phyloP scores from a whole-genome alignment of 2,888 invertebrate species.

The Acrocyrtus sp. region DNA sequence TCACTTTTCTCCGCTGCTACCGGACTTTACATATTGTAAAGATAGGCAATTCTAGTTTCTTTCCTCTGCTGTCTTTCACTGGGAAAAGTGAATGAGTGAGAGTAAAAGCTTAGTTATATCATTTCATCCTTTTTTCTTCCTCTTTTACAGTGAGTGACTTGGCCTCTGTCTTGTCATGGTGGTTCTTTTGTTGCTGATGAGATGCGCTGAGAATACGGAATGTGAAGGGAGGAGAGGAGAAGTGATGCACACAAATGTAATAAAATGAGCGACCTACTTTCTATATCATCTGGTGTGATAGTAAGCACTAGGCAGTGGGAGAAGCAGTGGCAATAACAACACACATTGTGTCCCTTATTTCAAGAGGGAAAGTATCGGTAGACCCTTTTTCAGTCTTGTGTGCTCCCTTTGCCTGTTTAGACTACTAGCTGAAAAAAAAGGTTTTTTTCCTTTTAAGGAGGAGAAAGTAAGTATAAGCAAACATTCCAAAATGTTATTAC shows the following conservation, averaged over 20 bases:
- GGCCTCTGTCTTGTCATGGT: slow-evolving; percentile 17
- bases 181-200: slow-evolving; percentile 30
- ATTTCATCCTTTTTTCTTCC: not conserved
- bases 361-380: too few species aligned
- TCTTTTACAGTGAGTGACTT: not conserved
- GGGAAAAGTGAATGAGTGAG: too few species aligned
- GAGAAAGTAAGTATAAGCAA: slow-evolving; percentile 30
- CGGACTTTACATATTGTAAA: too few species aligned
- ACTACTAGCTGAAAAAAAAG: too few species aligned
- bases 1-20: too few species aligned
- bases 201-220: slow-evolving; percentile 14
- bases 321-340: too few species aligned
- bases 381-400: too few species aligned
- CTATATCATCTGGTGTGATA: slow-evolving; percentile 7
- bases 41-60: too few species aligned
- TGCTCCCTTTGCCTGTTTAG: too few species aligned
- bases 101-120: not conserved
- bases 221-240: not conserved
- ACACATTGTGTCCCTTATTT: too few species aligned
- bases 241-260: not conserved
- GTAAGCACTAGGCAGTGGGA: too few species aligned
- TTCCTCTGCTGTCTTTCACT: not conserved
- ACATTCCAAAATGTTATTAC: slow-evolving; percentile 41
- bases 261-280: slow-evolving; percentile 28
- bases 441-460: not conserved